phyloP scores from a whole-genome alignment of 1,140 invertebrate genomes.

The Phymastichus coffea region DNA sequence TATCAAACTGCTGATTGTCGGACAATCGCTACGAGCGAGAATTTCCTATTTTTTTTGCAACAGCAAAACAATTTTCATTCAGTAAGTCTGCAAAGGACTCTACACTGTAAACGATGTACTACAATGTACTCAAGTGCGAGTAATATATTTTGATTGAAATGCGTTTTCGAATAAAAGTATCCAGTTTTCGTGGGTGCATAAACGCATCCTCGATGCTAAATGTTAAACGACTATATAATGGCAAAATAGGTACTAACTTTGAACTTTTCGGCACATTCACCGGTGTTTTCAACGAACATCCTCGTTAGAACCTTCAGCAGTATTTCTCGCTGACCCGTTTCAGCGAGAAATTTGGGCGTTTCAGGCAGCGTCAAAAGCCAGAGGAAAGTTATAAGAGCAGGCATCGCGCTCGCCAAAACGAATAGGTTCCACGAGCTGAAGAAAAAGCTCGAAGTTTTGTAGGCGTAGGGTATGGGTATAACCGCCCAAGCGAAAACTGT shows the following conservation, averaged over 20 bases:
- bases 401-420: slow-evolving; percentile 42
- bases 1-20: not conserved
- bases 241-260: slow-evolving; percentile 7
- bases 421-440: slow-evolving; percentile 54
- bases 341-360: slow-evolving; percentile 62
- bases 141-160: too few species aligned
- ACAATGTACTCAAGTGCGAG: too few species aligned
- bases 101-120: too few species aligned
- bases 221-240: too few species aligned
- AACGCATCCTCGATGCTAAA: too few species aligned
- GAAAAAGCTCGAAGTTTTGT: slow-evolving; percentile 30
- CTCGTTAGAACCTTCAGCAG: slow-evolving; percentile 48
- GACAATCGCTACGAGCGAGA: not conserved
- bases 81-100: too few species aligned
- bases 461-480: slow-evolving; percentile 41
- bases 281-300: slow-evolving; percentile 53
- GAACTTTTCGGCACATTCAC: slow-evolving; percentile 41
- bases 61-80: too few species aligned
- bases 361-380: slow-evolving; percentile 60
- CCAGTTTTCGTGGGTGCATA: too few species aligned
- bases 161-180: too few species aligned
- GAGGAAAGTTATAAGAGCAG: slow-evolving; percentile 38
- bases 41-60: too few species aligned
- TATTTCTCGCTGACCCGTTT: slow-evolving; percentile 48
- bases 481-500: slow-evolving; percentile 50